A percentile compares a stretch with the other conserved stretches of the same genome.
Evolutionary conservation across 2,113 vertebrate species (phyloP).

Genomic region (Platichthys stellatus): DNA sequence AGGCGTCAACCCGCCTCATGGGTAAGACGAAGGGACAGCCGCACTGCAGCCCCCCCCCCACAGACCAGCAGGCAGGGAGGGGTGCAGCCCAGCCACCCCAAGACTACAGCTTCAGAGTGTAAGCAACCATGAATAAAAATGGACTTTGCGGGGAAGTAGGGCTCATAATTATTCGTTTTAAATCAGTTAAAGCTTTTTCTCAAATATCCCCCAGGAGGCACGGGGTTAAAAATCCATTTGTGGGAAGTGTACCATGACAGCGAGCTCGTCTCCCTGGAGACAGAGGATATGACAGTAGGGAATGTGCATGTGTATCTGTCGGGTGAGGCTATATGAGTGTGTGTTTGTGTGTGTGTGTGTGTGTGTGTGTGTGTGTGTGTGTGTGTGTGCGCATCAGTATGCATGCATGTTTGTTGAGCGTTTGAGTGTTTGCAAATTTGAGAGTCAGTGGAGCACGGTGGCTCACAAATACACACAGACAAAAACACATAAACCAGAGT

Average conservation of each 20-base stretch:
- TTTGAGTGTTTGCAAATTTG: constrained; percentile 62
- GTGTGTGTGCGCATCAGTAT: constrained; percentile 39
- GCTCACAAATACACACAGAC: constrained; percentile 53
- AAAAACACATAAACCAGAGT: constrained; percentile 43
- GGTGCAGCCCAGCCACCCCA: constrained; percentile 50
- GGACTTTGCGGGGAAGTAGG: constrained; percentile 76
- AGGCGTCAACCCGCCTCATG: constrained; percentile 39
- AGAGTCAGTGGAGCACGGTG: constrained; percentile 56
- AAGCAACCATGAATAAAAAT: constrained; percentile 82
- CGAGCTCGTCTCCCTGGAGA: constrained; percentile 83
- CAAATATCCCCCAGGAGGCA: constrained; percentile 81
- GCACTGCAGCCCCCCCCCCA: constrained; percentile 37
- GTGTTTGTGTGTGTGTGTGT: constrained; percentile 22
- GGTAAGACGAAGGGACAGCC: constrained; percentile 58
- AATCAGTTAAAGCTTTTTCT: constrained; percentile 84
- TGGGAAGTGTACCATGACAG: constrained; percentile 85
- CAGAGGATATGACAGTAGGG: constrained; percentile 73
- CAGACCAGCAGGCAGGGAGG: constrained; percentile 36
- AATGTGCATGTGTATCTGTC: constrained; percentile 57
- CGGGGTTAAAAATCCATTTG: constrained; percentile 86
- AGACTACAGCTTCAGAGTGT: constrained; percentile 69
- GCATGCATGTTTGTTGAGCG: constrained; percentile 36
- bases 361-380: constrained; percentile 15
- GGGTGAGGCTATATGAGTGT: constrained; percentile 42
- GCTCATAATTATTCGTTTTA: constrained; percentile 84